These are phyloP conservation scores for Drosophila greeni DNA, from an alignment of 2,888 invertebrate genomes.

Conservation along the genomic window DNA sequence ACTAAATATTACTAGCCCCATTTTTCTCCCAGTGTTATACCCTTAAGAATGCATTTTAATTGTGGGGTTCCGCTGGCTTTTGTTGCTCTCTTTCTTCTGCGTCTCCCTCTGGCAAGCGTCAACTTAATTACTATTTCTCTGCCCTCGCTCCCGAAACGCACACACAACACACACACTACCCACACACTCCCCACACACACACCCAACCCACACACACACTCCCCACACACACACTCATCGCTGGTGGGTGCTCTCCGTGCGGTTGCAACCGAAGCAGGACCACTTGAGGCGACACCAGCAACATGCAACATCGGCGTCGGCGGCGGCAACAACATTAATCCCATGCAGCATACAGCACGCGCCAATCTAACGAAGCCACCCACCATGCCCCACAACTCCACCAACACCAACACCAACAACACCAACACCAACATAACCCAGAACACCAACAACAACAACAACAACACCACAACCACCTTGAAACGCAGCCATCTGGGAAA, in stretches of 20 bases:
- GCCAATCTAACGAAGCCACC: slow-evolving; percentile 67
- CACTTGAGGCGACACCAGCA: slow-evolving; percentile 71
- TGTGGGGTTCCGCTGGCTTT: slow-evolving; percentile 44
- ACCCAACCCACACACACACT: not conserved
- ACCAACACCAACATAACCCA: slow-evolving; percentile 40
- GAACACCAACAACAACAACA: slow-evolving; percentile 48
- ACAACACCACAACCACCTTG: slow-evolving; percentile 50
- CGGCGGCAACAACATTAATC: slow-evolving; percentile 39
- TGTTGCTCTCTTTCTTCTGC: slow-evolving; percentile 49
- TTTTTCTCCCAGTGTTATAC: slow-evolving; percentile 11
- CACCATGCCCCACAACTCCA: slow-evolving; percentile 54
- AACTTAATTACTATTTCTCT: slow-evolving; percentile 71
- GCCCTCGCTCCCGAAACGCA: slow-evolving; percentile 21
- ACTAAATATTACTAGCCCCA: not conserved
- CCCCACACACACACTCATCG: slow-evolving; percentile 30
- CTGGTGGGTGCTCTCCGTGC: slow-evolving; percentile 6
- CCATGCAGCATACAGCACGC: slow-evolving; percentile 52
- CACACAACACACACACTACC: slow-evolving; percentile 17
- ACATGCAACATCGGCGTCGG: slow-evolving; percentile 49
- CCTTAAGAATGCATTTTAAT: slow-evolving; percentile 60
- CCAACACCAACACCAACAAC: too few relatives aligned
- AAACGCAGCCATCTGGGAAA: slow-evolving; percentile 55
- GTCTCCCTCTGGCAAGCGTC: slow-evolving; percentile 56
- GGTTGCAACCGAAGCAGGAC: slow-evolving; percentile 74
- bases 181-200: slow-evolving; percentile 15